Evolutionary conservation across 2,888 invertebrate genomes (phyloP), one percentile per base, ranked within the genome.

Genomic region (Andrena chrysosceles): DNA sequence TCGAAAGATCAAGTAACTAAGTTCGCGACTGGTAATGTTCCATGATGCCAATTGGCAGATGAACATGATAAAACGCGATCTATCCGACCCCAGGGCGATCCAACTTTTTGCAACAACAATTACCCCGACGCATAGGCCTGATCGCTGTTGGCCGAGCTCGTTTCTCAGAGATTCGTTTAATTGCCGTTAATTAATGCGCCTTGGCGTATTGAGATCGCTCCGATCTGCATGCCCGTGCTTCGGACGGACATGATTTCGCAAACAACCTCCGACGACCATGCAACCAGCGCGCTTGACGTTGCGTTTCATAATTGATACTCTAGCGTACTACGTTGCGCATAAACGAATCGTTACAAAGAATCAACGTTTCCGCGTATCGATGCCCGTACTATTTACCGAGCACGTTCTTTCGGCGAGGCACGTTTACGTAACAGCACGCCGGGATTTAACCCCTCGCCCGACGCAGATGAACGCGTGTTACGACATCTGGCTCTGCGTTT

Each of bases 341-440:
- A 66, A 81, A 52, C 48, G 68, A 54, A 26, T 42, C 69, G 63
- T 29, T 10, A 35, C 69, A 35, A 35, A 48, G 69, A 77, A 63
- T 73, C 60, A 67, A 62, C 62, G 64, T 74, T 83, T 83, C 77
- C 78, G 81, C 77, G 77, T 84, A 84, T 81, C 84, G 62, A 69
- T 56, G 62, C 23, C 42, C 23, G 33, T 62, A 13, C 35, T 52
- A 16, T 60, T 48, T 26, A 8, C 42, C 49, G 62, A 63, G 20
- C 16, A 31, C 23, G 29, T 31, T 64, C 56, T 26, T 70, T 48
- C 66, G 70, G 10, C 33, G 16, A 29, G 23, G 42, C 48, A 16
- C 49, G n/a, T 85, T 84, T 85, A 77, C 84, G 74, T 82, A 82
- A 82, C 59, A 42, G 42, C 35, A 8, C 48, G 26, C 42, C 23